Evolutionary conservation across 37 sponge, comb jelly and placozoan species (phyloP).

Genomic region (Oscarella lobularis): DNA sequence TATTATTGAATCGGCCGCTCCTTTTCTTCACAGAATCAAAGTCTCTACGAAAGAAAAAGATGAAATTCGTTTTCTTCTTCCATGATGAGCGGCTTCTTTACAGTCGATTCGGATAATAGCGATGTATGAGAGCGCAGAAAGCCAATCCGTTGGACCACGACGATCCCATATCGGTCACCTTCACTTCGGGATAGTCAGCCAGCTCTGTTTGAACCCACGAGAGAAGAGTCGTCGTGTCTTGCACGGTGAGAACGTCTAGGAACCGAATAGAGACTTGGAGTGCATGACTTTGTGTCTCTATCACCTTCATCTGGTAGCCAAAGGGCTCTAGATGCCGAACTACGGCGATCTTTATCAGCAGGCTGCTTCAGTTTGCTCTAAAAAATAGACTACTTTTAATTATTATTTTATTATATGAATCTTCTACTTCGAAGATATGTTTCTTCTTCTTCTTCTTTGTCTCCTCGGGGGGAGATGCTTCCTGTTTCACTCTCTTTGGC

Average conservation of each 20-base stretch:
- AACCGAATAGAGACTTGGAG: no score
- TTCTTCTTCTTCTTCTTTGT: no score
- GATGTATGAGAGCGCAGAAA: slow-evolving; percentile 62
- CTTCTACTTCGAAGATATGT: no score
- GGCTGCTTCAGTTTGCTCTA: no score
- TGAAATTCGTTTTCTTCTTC: background rate
- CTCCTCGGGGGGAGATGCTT: no score
- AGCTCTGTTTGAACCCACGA: slow-evolving; percentile 39
- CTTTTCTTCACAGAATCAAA: slow-evolving; percentile 4
- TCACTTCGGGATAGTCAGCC: slow-evolving; percentile 16
- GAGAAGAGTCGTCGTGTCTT: slow-evolving; percentile 14
- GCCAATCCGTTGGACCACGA: slow-evolving; percentile 64
- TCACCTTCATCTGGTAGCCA: no score
- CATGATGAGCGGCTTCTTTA: slow-evolving; percentile 11
- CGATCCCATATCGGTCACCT: slow-evolving; percentile 31
- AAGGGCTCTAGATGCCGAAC: no score
- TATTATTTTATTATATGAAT: no score
- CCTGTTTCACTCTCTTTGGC: no score
- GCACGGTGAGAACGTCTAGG: slow-evolving; percentile 11
- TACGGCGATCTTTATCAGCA: no score
- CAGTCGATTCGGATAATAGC: slow-evolving; percentile 55
- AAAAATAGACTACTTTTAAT: no score
- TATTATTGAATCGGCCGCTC: background rate
- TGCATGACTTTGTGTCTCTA: no score
- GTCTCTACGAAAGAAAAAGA: background rate